Base-by-base conservation (phyloP, 2,797 vertebrate genomes). In the Sebastes oblongus region DNA sequence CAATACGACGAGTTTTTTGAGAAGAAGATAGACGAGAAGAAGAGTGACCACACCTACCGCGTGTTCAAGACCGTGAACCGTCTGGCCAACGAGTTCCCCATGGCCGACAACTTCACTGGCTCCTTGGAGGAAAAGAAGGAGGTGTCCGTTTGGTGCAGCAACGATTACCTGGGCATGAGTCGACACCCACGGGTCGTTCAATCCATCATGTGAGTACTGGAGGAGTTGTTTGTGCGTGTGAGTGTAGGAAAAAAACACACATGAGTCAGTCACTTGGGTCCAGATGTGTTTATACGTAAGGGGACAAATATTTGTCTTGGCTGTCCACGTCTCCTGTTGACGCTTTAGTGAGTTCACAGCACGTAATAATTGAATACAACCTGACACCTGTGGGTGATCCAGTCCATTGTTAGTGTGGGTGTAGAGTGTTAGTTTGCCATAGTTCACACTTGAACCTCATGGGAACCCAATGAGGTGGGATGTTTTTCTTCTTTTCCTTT, bases 141-240 rank as follows among this genome's bases (percentile, higher is more conserved):
- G 64, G 97, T 98, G 81, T 98, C 97, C 0, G 96, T 98, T 42
- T 98, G 98, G 98, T 98, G 98, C 92, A 98, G 97, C 94, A 98
- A 98, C 20, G 98, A 98, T 90, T 98, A 98, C 86, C 90, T 98
- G 83, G 98, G 97, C 82, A 98, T 98, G 97, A 97, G 98, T 87
- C 93, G 97, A 42, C 97, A 98, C 86, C 96, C 97, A n/a, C 89
- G 81, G 10, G 97, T 98, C 16, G 78, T 97, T 62, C 89, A 96
- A 46, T 96, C 96, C 1, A 97, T 97, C 80, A 93, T 94, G 98
- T 98, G 58, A 98, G 98, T 96, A 71, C 25, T 0, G 4, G 7
- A 20, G 13, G 2, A 42, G 27, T 55, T 69, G 55, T 75, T 54
- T 83, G 7, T 50, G 2, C 70, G 22, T 25, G 36, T 25, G 34